Conservation (phyloP, 2,113 vertebrate genomes). For the Microcebus tavaratra region DNA sequence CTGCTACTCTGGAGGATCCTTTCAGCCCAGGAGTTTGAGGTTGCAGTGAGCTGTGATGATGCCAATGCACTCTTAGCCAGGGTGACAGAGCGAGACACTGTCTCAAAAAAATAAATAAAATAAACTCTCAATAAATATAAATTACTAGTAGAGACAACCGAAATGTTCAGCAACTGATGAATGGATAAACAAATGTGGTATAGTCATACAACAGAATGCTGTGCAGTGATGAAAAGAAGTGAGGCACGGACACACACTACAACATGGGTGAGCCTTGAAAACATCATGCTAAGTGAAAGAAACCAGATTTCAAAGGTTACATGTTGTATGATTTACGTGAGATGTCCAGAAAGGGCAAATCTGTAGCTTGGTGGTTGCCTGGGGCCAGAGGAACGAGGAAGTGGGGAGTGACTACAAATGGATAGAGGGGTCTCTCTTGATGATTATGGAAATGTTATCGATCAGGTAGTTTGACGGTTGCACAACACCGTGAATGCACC, state of each 20-base stretch:
- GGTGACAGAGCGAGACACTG: too few relatives aligned
- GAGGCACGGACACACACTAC: background rate
- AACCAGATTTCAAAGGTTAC: too few relatives aligned
- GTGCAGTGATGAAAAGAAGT: background rate
- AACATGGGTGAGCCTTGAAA: too few relatives aligned
- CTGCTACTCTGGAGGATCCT: too few relatives aligned
- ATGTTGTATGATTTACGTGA: background rate
- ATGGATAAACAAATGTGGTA: background rate
- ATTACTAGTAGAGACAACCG: background rate
- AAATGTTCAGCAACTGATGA: background rate
- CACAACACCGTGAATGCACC: background rate
- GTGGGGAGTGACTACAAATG: background rate
- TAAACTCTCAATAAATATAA: background rate
- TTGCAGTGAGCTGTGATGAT: too few relatives aligned
- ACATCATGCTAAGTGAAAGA: too few relatives aligned
- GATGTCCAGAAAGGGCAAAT: background rate
- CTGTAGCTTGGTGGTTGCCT: background rate
- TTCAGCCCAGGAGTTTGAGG: too few relatives aligned
- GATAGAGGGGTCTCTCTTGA: background rate
- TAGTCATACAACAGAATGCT: background rate
- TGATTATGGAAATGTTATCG: background rate
- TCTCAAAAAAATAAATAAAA: too few relatives aligned
- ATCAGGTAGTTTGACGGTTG: background rate
- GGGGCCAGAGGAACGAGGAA: background rate
- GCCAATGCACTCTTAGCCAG: too few relatives aligned